Conservation (phyloP, 2,797 vertebrate species). For the Arctocebus calabarensis region DNA sequence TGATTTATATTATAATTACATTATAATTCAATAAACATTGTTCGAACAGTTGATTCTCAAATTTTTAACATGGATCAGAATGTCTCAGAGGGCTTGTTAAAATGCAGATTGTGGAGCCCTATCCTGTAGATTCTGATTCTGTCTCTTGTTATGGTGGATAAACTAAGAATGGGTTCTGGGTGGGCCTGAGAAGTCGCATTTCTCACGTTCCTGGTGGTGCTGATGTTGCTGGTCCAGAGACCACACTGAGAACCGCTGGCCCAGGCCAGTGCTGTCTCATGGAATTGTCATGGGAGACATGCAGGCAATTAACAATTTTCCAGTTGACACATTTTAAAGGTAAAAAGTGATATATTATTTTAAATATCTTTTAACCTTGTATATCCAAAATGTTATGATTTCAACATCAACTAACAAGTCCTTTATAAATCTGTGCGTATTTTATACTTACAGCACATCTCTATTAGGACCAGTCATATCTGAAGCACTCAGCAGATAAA, state of each 20-base stretch:
- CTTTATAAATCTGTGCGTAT: background rate
- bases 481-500: background rate
- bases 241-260: background rate
- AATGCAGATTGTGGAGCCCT: background rate
- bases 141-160: slow-evolving; percentile 92
- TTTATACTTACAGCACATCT: background rate
- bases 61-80: background rate
- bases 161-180: slow-evolving; percentile 87
- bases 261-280: background rate
- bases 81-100: background rate
- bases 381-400: slow-evolving; percentile 33
- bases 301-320: background rate
- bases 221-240: background rate
- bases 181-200: background rate
- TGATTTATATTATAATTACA: background rate
- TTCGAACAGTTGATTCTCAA: background rate
- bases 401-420: slow-evolving; percentile 4
- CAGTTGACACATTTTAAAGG: background rate
- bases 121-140: slow-evolving; percentile 67
- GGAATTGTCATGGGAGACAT: background rate
- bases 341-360: background rate
- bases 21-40: background rate
- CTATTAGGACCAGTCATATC: background rate
- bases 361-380: background rate
- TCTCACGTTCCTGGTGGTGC: background rate